Base-by-base conservation (phyloP, 1,140 invertebrate species). In the Homarus americanus region DNA sequence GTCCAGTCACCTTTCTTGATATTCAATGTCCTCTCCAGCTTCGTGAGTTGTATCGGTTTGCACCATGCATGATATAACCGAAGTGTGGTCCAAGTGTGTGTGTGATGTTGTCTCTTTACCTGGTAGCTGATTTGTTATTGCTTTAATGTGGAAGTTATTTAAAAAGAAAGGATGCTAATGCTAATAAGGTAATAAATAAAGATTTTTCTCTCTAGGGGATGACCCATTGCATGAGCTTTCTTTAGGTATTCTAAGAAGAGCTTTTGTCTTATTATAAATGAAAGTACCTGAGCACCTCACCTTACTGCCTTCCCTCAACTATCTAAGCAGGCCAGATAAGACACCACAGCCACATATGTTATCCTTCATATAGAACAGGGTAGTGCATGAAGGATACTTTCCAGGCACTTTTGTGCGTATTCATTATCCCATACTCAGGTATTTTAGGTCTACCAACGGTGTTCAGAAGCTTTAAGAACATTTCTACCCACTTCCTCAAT, bases 1-100 rank as follows among this genome's bases (percentile, higher is more conserved):
- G 24, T 72, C 0, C 78, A 40, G 36, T 80, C 53, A 2, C 32
- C 58, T 12, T 80, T 88, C 40, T 58, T 88, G 15, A 82, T 88
- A 10, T 79, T 88, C 78, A 82, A 49, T 36, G 78, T 88, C 36
- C 44, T 88, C 36, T 79, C 86, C 34, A 28, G 41, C 41, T 28
- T 41, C 24, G 84, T 86, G 44, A 86, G 84, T 86, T 1, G 15
- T 53, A 10, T n/a, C n/a, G n/a, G n/a, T n/a, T n/a, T n/a, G n/a
- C n/a, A n/a, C n/a, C n/a, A n/a, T n/a, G n/a, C n/a, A n/a, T n/a
- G n/a, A n/a, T n/a, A n/a, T n/a, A n/a, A n/a, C n/a, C n/a, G n/a
- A n/a, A n/a, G n/a, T n/a, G n/a, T n/a, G n/a, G n/a, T n/a, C n/a
- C n/a, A n/a, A n/a, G n/a, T n/a, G n/a, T n/a, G n/a, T n/a, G n/a